Conservation (phyloP, 2,113 vertebrate species). For the Herpetotheres cachinnans region DNA sequence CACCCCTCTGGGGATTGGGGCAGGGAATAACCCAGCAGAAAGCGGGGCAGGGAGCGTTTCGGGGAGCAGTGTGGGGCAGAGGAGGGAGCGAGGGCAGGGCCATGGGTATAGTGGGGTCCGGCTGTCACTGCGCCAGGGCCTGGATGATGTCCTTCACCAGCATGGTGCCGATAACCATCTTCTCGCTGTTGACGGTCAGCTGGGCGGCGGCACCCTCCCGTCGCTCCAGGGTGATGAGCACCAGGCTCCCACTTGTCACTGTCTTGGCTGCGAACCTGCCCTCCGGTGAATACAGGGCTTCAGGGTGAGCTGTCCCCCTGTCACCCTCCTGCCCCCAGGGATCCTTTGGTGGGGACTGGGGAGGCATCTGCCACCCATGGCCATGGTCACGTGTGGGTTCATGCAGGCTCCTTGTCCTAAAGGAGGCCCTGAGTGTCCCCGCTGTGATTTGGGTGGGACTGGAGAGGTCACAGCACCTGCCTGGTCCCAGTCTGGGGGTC, state of each 20-base stretch:
- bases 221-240: constrained; percentile 86
- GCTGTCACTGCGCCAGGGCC: constrained; percentile 84
- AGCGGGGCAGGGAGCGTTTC: accelerated
- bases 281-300: neutral
- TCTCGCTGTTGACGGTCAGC: constrained; percentile 94
- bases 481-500: neutral
- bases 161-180: constrained; percentile 98
- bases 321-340: neutral
- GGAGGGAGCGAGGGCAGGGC: neutral
- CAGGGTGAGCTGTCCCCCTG: neutral
- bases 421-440: neutral
- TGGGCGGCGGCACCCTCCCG: constrained; percentile 74
- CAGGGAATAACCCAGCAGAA: neutral
- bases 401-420: neutral
- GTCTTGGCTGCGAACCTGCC: constrained; percentile 92
- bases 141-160: constrained; percentile 92
- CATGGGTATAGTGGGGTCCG: accelerated
- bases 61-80: neutral
- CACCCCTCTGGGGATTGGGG: accelerated
- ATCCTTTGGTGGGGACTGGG: accelerated
- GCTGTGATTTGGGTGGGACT: accelerated
- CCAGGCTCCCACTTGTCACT: constrained; percentile 86
- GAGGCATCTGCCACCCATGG: accelerated
- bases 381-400: neutral
- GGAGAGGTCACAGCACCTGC: accelerated